These are phyloP conservation scores for Pogona vitticeps DNA, from an alignment of 2,113 vertebrate genomes.

Conservation along the genomic window DNA sequence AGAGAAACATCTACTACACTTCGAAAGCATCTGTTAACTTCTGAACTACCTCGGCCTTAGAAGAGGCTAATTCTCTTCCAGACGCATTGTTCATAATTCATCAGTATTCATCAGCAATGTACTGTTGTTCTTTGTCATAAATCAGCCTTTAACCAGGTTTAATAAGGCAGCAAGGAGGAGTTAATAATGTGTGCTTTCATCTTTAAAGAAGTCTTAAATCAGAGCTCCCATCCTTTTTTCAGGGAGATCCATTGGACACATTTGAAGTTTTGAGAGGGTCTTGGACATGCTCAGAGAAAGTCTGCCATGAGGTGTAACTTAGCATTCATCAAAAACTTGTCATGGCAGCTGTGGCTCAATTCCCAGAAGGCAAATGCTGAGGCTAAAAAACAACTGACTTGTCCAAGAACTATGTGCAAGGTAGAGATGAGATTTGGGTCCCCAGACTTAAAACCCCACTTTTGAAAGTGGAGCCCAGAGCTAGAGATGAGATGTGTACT, in stretches of 20 bases:
- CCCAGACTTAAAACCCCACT: neutral
- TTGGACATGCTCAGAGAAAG: neutral
- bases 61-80: neutral
- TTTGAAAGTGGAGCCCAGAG: too few species aligned
- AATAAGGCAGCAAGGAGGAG: neutral
- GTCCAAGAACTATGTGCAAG: neutral
- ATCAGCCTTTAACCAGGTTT: neutral
- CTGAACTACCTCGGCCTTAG: neutral
- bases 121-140: neutral
- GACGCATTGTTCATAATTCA: accelerated
- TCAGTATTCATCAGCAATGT: neutral
- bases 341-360: neutral
- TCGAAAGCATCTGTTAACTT: neutral
- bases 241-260: neutral
- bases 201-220: neutral
- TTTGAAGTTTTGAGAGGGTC: neutral
- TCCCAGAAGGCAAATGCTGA: neutral
- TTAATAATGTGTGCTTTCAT: constrained; percentile 1
- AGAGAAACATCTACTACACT: neutral
- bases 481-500: too few species aligned
- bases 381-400: neutral
- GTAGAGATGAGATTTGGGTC: neutral
- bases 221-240: neutral
- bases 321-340: too few species aligned
- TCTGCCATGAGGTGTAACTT: neutral